Base-by-base conservation (phyloP, 2,113 vertebrate species). In the Triplophysa siluroides region DNA sequence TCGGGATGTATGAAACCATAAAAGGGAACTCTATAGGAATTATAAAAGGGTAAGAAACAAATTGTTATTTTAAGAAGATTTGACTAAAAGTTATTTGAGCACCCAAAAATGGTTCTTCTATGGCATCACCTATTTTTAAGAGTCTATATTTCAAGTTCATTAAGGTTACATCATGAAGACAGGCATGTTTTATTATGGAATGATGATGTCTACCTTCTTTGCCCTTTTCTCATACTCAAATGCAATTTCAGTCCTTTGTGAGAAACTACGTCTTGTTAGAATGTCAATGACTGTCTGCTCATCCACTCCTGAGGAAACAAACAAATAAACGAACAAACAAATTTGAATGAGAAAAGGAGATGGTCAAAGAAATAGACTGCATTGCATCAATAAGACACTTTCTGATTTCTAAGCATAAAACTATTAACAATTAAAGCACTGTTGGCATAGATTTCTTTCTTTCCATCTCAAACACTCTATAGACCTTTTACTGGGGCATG, bases 231-330 rank as follows among this genome's bases (percentile, higher is more conserved):
- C 96, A 86, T 96, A 99, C 2, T 94, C 93, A 52, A 99, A 99
- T 16, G 95, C 95, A 1, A 99, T 95, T 0, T 99, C 97, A 84
- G 95, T 94, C 62, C 98, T 94, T 88, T 99, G 98, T 0, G 90
- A 79, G 61, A 94, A 98, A 85, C 94, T 96, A 78, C 97, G 93
- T 85, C 94, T 95, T 72, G 97, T 97, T 84, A 99, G 85, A 66
- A 99, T 90, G 65, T 96, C 96, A 78, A 97, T 93, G 50, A 99
- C 98, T 86, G 96, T 96, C 84, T 95, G 92, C 81, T 99, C 96
- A 73, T 99, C 98, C 87, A 98, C 96, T 76, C 98, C 98, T 99
- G 52, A 13, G n/a, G 8, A 2, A 58, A 58, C 8, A 16, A 58
- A 58, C 8, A 19, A 8, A 58, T 2, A 2, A n/a, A 65, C 8